phyloP scores from a whole-genome alignment of 2,888 invertebrate species.

The Blomia tropicalis region DNA sequence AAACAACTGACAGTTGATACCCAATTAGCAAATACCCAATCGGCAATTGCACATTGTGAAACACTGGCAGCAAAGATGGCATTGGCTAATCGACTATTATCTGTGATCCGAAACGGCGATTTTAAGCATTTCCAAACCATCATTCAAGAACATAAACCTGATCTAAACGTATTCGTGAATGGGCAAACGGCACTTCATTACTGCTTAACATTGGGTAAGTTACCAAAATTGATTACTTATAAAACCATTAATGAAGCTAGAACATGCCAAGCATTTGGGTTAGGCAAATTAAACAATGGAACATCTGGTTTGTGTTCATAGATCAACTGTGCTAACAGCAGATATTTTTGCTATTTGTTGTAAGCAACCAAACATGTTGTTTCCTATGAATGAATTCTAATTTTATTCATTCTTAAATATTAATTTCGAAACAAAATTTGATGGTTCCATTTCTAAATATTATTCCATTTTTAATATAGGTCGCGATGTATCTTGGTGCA shows the following conservation, averaged over 20 bases:
- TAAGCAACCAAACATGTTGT: too few species aligned
- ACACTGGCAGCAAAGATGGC: not conserved
- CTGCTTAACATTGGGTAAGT: conserved; percentile 24
- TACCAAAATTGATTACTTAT: not conserved
- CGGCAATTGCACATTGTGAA: not conserved
- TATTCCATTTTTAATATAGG: too few species aligned
- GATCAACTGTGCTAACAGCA: not conserved
- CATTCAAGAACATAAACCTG: conserved; percentile 23
- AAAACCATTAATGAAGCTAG: not conserved
- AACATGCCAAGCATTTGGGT: not conserved
- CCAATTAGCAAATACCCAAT: not conserved
- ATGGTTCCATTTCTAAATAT: too few species aligned
- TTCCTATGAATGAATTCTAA: too few species aligned
- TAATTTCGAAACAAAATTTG: too few species aligned
- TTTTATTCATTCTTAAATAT: too few species aligned
- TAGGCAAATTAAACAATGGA: too few species aligned
- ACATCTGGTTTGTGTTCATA: too few species aligned
- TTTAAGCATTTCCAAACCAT: conserved; percentile 18
- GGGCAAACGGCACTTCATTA: conserved; percentile 27
- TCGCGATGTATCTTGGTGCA: conserved; percentile 25
- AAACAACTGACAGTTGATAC: not conserved
- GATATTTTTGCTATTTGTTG: too few species aligned
- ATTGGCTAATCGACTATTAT: conserved; percentile 20
- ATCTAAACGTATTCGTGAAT: conserved; percentile 26
- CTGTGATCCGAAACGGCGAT: conserved; percentile 22